A percentile compares a stretch with the other conserved stretches of the same genome.
These are phyloP conservation scores for Penaeus chinensis DNA, from an alignment of 1,140 invertebrate genomes.

Conservation along the genomic window DNA sequence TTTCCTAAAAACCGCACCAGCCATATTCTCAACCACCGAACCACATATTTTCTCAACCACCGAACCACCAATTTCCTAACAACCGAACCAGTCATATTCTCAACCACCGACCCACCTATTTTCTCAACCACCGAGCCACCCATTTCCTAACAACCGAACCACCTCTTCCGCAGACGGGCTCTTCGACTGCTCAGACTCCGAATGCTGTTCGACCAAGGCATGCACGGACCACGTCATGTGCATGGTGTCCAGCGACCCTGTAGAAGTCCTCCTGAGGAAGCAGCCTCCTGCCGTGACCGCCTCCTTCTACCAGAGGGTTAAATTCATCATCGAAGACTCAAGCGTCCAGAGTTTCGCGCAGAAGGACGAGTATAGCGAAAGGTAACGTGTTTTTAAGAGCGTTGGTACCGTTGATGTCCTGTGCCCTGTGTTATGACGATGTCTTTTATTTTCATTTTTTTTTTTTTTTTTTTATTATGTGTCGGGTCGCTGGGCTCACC, in stretches of 20 bases:
- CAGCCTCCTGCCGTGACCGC: slow-evolving; percentile 95
- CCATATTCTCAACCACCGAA: too few relatives aligned
- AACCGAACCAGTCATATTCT: too few relatives aligned
- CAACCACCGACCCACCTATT: not conserved
- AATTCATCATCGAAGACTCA: slow-evolving; percentile 98
- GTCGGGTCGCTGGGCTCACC: not conserved
- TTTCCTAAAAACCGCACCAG: too few relatives aligned
- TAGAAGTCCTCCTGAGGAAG: slow-evolving; percentile 93
- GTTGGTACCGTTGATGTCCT: not conserved
- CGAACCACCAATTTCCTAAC: too few relatives aligned
- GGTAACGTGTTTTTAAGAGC: slow-evolving; percentile 76
- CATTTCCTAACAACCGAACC: too few relatives aligned
- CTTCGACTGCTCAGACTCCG: slow-evolving; percentile 96
- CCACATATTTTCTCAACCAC: too few relatives aligned
- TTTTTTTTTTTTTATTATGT: not conserved
- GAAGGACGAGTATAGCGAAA: slow-evolving; percentile 96
- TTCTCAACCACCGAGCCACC: too few relatives aligned
- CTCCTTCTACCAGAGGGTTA: slow-evolving; percentile 97
- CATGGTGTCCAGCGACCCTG: slow-evolving; percentile 92
- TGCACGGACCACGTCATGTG: slow-evolving; percentile 94
- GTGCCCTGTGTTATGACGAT: not conserved
- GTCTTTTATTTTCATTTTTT: not conserved
- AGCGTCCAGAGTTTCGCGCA: slow-evolving; percentile 98
- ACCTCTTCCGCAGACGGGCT: slow-evolving; percentile 84
- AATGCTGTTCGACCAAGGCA: slow-evolving; percentile 84